Percentiles rank a stretch among this genome's conserved stretches.
Evolutionary conservation across 2,797 vertebrate species (phyloP).

Genomic region (Karalla daura): DNA sequence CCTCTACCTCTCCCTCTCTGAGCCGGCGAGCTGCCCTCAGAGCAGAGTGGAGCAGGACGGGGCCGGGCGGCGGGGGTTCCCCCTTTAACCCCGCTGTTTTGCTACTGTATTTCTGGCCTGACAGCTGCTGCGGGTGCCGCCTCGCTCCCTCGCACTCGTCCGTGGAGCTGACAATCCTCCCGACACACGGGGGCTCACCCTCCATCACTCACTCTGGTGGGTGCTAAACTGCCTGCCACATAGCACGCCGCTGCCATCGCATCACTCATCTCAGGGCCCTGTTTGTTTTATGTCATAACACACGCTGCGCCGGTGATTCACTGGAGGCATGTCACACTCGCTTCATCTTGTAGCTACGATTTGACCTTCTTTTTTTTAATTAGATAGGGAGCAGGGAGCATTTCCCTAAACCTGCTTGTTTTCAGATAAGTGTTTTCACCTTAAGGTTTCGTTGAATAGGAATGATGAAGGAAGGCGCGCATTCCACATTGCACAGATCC

Average conservation of each 20-base stretch:
- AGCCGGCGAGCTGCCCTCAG: slow-evolving; percentile 15
- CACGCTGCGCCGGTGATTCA: background rate
- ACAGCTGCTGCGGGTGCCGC: slow-evolving; percentile 47
- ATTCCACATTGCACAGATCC: too few relatives aligned
- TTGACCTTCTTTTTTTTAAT: too few relatives aligned
- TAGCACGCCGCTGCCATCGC: background rate
- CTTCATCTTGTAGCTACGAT: slow-evolving; percentile 2
- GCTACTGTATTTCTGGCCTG: slow-evolving; percentile 54
- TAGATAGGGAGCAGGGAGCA: too few relatives aligned
- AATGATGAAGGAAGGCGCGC: too few relatives aligned
- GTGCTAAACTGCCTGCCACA: slow-evolving; percentile 26
- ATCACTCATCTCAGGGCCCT: background rate
- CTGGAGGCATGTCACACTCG: slow-evolving; percentile 3
- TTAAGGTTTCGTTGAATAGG: too few relatives aligned
- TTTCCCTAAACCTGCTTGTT: too few relatives aligned
- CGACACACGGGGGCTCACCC: slow-evolving; percentile 4
- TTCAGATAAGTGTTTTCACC: too few relatives aligned
- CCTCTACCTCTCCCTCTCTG: background rate
- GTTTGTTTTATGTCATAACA: background rate
- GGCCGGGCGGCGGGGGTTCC: too few relatives aligned
- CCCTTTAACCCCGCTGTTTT: slow-evolving; percentile 50
- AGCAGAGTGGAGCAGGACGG: too few relatives aligned
- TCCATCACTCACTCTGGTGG: slow-evolving; percentile 43
- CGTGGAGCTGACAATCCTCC: slow-evolving; percentile 38
- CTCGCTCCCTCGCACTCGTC: slow-evolving; percentile 35